phyloP scores from a whole-genome alignment of 2,797 vertebrate species.

The Urophycis tenuis region DNA sequence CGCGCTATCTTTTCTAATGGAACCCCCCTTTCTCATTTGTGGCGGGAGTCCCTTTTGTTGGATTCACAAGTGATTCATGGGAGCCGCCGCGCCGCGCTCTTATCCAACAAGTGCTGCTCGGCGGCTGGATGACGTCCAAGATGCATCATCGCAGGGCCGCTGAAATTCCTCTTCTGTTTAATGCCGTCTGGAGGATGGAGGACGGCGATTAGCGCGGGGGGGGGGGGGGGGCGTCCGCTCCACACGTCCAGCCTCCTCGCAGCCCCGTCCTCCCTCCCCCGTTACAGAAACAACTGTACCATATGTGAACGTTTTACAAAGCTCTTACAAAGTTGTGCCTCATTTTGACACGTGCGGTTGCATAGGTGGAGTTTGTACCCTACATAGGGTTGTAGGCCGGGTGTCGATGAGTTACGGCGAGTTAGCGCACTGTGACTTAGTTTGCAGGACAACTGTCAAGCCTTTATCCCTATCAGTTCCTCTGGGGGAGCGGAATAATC shows the following conservation, averaged over 20 bases:
- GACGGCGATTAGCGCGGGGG: constrained; percentile 47
- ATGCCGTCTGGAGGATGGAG: constrained; percentile 35
- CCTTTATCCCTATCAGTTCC: not conserved
- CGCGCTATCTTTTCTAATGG: constrained; percentile 29
- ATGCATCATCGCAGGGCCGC: constrained; percentile 49
- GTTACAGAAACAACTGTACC: not conserved
- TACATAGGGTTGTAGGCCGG: too few relatives aligned
- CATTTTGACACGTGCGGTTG: not conserved
- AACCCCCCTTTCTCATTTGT: constrained; percentile 36
- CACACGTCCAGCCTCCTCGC: not conserved
- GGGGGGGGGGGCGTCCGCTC: constrained; percentile 43
- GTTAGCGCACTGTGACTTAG: too few relatives aligned
- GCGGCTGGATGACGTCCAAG: constrained; percentile 53
- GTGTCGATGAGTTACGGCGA: too few relatives aligned
- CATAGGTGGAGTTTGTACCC: not conserved
- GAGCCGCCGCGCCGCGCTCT: constrained; percentile 39
- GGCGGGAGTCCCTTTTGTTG: constrained; percentile 44
- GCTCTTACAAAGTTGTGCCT: not conserved
- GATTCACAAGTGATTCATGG: constrained; percentile 52
- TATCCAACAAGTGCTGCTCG: not conserved
- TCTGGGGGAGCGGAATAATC: too few relatives aligned
- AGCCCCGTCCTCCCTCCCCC: not conserved
- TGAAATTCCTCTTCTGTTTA: constrained; percentile 44
- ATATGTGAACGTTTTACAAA: not conserved
- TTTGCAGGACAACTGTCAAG: too few relatives aligned